Evolutionary conservation across 2,888 invertebrate species (phyloP).

Genomic region (Hirtodrosophila cameraria): DNA sequence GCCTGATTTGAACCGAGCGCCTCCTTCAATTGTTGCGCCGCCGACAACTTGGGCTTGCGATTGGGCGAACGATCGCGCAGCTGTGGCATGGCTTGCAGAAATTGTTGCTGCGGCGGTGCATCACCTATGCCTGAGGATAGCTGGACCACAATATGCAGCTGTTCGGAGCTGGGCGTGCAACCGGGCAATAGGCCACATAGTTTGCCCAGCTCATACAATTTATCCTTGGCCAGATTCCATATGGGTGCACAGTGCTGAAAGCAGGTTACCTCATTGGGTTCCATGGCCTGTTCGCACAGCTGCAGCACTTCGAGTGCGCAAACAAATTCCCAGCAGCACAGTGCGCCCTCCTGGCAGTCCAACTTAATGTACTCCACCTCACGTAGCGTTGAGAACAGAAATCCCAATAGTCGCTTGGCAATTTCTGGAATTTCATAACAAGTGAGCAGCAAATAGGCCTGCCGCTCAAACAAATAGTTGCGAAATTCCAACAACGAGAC

Average conservation of each 20-base stretch:
- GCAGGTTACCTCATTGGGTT: constrained; percentile 89
- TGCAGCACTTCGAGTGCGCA: constrained; percentile 95
- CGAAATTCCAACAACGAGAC: constrained; percentile 94
- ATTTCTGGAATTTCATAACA: constrained; percentile 86
- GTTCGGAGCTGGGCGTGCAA: constrained; percentile 91
- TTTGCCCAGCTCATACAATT: constrained; percentile 90
- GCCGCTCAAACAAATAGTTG: constrained; percentile 96
- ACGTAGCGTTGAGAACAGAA: constrained; percentile 94
- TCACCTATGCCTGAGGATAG: constrained; percentile 96
- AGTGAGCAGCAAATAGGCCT: constrained; percentile 90
- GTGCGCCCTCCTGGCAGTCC: constrained; percentile 91
- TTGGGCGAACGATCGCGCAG: constrained; percentile 85
- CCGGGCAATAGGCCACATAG: constrained; percentile 96
- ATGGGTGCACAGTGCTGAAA: constrained; percentile 93
- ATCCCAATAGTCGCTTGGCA: constrained; percentile 94
- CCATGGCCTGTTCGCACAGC: constrained; percentile 89
- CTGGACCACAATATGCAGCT: constrained; percentile 95
- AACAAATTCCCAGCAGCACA: constrained; percentile 96
- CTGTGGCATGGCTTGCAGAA: constrained; percentile 81
- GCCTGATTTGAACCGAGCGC: constrained; percentile 94
- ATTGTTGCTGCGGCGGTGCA: constrained; percentile 84
- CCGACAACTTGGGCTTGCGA: constrained; percentile 83
- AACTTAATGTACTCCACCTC: constrained; percentile 93
- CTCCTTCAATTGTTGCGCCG: constrained; percentile 94
- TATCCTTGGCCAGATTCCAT: constrained; percentile 94